These are phyloP conservation scores for Ryuthela nishihirai DNA, from an alignment of 2,888 invertebrate genomes.

Conservation along the genomic window DNA sequence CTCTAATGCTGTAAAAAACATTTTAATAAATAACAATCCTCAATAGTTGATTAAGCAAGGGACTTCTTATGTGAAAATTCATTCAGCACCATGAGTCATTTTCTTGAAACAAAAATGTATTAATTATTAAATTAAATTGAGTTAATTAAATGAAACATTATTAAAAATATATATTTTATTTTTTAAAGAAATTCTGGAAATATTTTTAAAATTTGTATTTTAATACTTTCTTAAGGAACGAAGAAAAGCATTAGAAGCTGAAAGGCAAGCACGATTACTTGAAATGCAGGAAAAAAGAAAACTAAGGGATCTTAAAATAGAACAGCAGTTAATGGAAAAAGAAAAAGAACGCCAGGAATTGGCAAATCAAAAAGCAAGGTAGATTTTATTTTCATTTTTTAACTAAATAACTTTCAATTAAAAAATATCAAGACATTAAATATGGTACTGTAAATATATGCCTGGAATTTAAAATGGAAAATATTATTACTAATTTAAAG, in stretches of 20 bases:
- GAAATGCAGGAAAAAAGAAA: conserved; percentile 70
- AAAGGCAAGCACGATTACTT: conserved; percentile 60
- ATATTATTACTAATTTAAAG: no score
- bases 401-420: neutral
- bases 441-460: no score
- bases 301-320: conserved; percentile 73
- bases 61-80: no score
- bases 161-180: neutral
- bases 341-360: conserved; percentile 71
- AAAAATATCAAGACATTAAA: no score
- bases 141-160: neutral
- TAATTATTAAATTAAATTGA: neutral
- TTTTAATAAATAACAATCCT: no score
- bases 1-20: no score
- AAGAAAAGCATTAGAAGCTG: conserved; percentile 76
- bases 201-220: neutral
- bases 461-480: no score
- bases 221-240: conserved; percentile 57
- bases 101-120: no score
- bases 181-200: neutral
- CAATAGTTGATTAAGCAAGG: no score
- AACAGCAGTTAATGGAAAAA: conserved; percentile 69
- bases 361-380: conserved; percentile 70
- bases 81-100: no score
- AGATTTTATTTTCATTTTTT: conserved; percentile 1